Percentiles rank a stretch among this genome's conserved stretches.
Evolutionary conservation across 2,888 invertebrate genomes (phyloP).

Genomic region (Drosophila barbarae): DNA sequence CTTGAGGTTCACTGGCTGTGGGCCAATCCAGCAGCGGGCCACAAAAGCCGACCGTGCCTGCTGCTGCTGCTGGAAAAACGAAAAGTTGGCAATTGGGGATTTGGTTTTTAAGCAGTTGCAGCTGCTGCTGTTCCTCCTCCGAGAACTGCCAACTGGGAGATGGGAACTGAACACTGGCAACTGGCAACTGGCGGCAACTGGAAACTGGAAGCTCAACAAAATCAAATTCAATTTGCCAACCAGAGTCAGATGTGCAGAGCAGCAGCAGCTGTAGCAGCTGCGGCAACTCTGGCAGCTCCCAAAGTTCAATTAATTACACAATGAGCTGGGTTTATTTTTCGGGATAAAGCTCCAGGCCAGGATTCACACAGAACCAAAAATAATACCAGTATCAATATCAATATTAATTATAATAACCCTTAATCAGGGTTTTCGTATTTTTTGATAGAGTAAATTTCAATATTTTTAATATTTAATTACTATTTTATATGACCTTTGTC

Average conservation of each 20-base stretch:
- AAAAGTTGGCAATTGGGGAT: slow-evolving; percentile 53
- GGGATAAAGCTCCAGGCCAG: not conserved
- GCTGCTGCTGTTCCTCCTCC: slow-evolving; percentile 40
- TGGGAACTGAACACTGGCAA: slow-evolving; percentile 28
- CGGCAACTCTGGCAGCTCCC: slow-evolving; percentile 34
- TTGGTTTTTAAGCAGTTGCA: slow-evolving; percentile 46
- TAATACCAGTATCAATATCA: too few relatives aligned
- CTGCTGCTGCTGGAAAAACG: slow-evolving; percentile 21
- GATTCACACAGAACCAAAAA: slow-evolving; percentile 3
- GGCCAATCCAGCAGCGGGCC: slow-evolving; percentile 7
- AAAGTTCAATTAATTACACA: slow-evolving; percentile 54
- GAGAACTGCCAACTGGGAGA: slow-evolving; percentile 3
- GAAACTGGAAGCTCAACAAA: slow-evolving; percentile 25
- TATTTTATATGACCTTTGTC: too few relatives aligned
- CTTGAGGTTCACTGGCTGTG: slow-evolving; percentile 49
- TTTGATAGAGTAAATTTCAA: too few relatives aligned
- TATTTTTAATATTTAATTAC: too few relatives aligned
- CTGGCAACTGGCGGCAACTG: not conserved
- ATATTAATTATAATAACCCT: not conserved
- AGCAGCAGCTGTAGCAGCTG: slow-evolving; percentile 3
- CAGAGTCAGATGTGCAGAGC: slow-evolving; percentile 3
- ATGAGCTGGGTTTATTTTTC: slow-evolving; percentile 39
- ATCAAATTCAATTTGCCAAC: slow-evolving; percentile 58
- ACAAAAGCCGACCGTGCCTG: slow-evolving; percentile 2
- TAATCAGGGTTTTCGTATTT: too few relatives aligned